These are phyloP conservation scores for Metopolophium dirhodum DNA, from an alignment of 1,140 invertebrate genomes.

Conservation along the genomic window DNA sequence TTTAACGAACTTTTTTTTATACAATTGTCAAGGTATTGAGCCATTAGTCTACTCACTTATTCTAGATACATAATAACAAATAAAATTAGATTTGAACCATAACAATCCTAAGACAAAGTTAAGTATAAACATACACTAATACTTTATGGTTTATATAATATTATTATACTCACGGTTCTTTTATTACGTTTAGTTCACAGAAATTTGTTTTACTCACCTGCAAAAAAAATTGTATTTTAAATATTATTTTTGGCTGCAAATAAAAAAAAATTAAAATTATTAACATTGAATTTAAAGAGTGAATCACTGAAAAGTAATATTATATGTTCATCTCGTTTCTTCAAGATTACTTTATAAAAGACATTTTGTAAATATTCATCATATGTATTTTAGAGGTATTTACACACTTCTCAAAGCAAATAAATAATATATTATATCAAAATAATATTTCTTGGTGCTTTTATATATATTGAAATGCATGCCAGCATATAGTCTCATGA, in stretches of 20 bases:
- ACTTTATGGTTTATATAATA: too few relatives aligned
- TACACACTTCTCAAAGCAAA: not conserved
- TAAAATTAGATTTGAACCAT: too few relatives aligned
- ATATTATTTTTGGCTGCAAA: not conserved
- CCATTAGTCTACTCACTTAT: too few relatives aligned
- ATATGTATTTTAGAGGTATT: not conserved
- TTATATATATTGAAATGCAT: not conserved
- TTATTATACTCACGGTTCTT: not conserved
- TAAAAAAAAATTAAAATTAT: not conserved
- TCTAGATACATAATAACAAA: too few relatives aligned
- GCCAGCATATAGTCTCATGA: not conserved
- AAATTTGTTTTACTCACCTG: not conserved
- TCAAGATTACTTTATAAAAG: not conserved
- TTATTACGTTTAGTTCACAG: not conserved
- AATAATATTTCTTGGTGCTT: not conserved
- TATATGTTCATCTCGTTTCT: not conserved
- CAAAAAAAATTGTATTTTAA: not conserved
- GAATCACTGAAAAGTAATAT: not conserved
- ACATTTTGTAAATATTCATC: constrained; percentile 34
- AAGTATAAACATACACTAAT: too few relatives aligned
- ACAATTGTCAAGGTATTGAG: too few relatives aligned
- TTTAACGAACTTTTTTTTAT: too few relatives aligned
- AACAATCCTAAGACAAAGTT: too few relatives aligned
- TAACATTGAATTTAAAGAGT: too few relatives aligned
- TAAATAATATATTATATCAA: not conserved